A percentile compares a stretch with the other conserved stretches of the same genome.
phyloP scores from a whole-genome alignment of 2,113 vertebrate species.

The Oreocharis arfaki region DNA sequence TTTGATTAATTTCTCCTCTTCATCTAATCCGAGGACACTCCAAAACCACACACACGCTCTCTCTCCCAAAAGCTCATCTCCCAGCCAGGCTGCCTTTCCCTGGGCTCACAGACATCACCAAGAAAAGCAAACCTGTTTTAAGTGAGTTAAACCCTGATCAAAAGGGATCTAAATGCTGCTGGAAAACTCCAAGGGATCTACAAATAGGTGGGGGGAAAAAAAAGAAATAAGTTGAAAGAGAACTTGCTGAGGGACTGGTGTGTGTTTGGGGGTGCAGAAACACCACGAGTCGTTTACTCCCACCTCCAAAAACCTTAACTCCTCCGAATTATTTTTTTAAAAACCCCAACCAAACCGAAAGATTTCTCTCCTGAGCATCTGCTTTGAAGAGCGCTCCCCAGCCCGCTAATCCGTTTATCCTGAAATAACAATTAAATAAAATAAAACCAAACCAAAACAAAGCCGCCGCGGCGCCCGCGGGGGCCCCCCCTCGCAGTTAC shows the following conservation, averaged over 20 bases:
- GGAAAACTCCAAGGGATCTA: not conserved
- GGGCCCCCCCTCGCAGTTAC: not conserved
- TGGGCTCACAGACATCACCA: not conserved
- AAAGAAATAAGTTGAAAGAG: not conserved
- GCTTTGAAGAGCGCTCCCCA: not conserved
- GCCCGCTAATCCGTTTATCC: slow-evolving; percentile 2
- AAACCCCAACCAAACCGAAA: no score
- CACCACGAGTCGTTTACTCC: rapidly evolving
- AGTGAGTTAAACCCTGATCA: not conserved
- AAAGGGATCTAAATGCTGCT: not conserved
- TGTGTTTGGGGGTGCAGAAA: not conserved
- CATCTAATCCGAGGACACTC: not conserved
- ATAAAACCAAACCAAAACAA: slow-evolving; percentile 24
- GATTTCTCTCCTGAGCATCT: not conserved
- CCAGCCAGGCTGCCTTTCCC: not conserved
- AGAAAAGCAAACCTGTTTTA: not conserved
- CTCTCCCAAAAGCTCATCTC: not conserved
- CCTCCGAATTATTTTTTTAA: not conserved
- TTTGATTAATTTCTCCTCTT: not conserved
- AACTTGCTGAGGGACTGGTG: not conserved
- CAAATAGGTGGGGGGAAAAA: not conserved
- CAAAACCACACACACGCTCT: not conserved
- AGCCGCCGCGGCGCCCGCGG: not conserved
- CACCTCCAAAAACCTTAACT: not conserved
- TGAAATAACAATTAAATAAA: slow-evolving; percentile 42